Evolutionary conservation across 2,113 vertebrate genomes (phyloP), one percentile per base, ranked within the genome.

Genomic region (Engraulis encrasicolus): DNA sequence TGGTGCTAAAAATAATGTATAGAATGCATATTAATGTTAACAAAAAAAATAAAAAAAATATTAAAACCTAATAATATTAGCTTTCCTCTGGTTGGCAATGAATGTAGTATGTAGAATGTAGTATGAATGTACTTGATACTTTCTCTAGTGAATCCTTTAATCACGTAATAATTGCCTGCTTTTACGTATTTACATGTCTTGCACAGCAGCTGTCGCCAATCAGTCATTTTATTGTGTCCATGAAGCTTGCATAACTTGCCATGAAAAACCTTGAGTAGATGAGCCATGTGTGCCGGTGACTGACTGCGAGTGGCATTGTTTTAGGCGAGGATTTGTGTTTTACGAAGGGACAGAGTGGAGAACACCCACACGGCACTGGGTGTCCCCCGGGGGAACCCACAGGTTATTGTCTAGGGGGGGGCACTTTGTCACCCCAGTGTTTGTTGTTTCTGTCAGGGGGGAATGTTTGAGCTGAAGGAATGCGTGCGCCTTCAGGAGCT

Each of bases 371-470:
- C 66, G 12, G 66, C n/a, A n/a, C n/a, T n/a, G n/a, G n/a, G n/a
- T n/a, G 27, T 31, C 23, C 31, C 66, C 27, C 27, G 34, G 66
- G 31, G 66, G 66, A 74, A 74, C 31, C 66, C 66, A 17, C 66
- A 36, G 66, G 66, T 74, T 36, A 36, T 74, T 74, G 66, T 34
- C 66, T 31, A 14, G 27, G 27, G 66, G 27, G 66, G 66, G 12
- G 11, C 27, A 34, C 66, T 74, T 74, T 74, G 27, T 34, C 66
- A 34, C 31, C n/a, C n/a, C 31, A 31, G 23, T 74, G 66, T 74
- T 74, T 74, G 66, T 74, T 74, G 66, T 74, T 74, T 74, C 66
- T 74, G 66, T 74, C 66, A 74, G 31, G 31, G 66, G 14, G 34
- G 66, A 74, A 74, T 71, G 11, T 15, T 74, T 74, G 23, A 74